A percentile compares a stretch with the other conserved stretches of the same genome.
These are phyloP conservation scores for Hypomecis atomaria DNA, from an alignment of 2,888 invertebrate species.

Conservation along the genomic window DNA sequence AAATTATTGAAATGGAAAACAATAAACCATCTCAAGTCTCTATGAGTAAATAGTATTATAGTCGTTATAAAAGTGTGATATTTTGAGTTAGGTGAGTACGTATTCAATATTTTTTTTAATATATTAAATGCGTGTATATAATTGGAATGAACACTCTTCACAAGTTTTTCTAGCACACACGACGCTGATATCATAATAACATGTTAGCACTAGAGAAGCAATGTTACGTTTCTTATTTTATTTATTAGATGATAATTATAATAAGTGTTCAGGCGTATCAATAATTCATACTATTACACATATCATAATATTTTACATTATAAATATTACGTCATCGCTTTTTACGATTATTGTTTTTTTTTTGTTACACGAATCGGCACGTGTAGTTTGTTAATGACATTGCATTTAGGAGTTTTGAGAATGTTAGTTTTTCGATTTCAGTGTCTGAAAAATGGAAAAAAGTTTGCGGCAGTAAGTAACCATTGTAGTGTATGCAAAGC, in stretches of 20 bases:
- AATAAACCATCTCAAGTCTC: no score
- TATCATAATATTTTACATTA: constrained; percentile 12
- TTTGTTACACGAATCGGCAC: constrained; percentile 35
- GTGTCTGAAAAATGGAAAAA: constrained; percentile 83
- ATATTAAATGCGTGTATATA: neutral
- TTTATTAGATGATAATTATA: neutral
- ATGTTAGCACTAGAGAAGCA: neutral
- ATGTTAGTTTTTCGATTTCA: constrained; percentile 81
- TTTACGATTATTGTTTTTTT: constrained; percentile 25
- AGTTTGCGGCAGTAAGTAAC: constrained; percentile 83
- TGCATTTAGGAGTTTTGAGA: constrained; percentile 64
- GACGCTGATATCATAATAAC: neutral
- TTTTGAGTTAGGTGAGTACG: constrained; percentile 5
- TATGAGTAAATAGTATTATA: neutral
- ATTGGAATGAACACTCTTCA: neutral
- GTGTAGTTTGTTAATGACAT: constrained; percentile 47
- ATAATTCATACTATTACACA: neutral
- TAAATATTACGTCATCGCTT: constrained; percentile 30
- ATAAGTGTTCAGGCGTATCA: neutral
- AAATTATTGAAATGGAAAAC: no score
- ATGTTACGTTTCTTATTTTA: neutral
- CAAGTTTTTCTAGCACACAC: neutral
- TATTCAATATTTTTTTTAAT: neutral
- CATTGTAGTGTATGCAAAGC: constrained; percentile 70
- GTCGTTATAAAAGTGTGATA: neutral